Evolutionary conservation across 1,140 invertebrate genomes (phyloP).

Genomic region (Hetaerina americana): DNA sequence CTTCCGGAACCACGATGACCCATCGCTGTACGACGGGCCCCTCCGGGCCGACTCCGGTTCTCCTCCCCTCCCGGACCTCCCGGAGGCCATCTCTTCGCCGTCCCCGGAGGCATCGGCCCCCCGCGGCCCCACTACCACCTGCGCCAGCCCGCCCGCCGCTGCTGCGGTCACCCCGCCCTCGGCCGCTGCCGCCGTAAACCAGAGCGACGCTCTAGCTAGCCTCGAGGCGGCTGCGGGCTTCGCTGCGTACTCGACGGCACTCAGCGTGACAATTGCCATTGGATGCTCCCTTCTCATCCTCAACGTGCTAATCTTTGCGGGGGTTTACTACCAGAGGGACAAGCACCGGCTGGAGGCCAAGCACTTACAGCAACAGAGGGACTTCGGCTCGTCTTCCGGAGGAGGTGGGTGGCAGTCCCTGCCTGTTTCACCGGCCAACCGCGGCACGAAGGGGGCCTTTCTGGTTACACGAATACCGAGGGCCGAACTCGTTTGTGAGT

Average conservation of each 20-base stretch:
- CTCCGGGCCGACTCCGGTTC: conserved; percentile 44
- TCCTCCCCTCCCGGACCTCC: neutral
- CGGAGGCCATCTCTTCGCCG: neutral
- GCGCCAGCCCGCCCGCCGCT: conserved; percentile 41
- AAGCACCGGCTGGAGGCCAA: conserved; percentile 70
- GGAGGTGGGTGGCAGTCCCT: neutral
- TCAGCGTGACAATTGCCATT: conserved; percentile 77
- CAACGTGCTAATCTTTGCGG: conserved; percentile 76
- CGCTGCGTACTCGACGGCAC: conserved; percentile 64
- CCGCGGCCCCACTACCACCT: conserved; percentile 30
- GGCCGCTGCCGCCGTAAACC: neutral
- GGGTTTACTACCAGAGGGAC: conserved; percentile 74
- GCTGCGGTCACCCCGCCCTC: conserved; percentile 37
- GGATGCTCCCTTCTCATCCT: conserved; percentile 73
- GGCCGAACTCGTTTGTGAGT: no score
- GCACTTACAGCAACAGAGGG: conserved; percentile 47
- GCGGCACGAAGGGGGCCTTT: conserved; percentile 53
- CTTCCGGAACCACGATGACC: conserved; percentile 68
- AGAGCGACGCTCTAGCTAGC: conserved; percentile 37
- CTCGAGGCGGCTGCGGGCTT: conserved; percentile 61
- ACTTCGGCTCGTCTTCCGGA: conserved; percentile 17
- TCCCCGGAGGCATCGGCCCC: neutral
- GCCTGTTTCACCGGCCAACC: conserved; percentile 33
- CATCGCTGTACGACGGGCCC: conserved; percentile 63
- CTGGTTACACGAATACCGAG: conserved; percentile 45